Evolutionary conservation across 2,888 invertebrate species (phyloP).

Genomic region (Cheilosia pagana): DNA sequence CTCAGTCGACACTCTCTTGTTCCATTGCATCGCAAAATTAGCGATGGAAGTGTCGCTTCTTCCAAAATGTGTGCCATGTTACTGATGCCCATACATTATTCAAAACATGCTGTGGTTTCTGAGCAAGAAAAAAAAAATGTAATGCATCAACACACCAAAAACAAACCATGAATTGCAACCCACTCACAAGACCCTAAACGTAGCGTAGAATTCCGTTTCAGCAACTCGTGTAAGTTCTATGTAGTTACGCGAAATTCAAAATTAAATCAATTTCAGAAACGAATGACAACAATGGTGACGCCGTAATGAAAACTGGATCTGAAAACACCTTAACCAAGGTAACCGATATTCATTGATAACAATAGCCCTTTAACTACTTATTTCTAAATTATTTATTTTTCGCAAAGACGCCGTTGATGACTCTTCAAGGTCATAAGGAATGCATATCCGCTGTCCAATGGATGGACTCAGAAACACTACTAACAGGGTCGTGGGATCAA

Average conservation of each 20-base stretch:
- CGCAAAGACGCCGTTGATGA: slow-evolving; percentile 90
- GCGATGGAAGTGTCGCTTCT: too few relatives aligned
- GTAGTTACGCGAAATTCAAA: not conserved
- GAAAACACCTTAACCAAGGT: slow-evolving; percentile 86
- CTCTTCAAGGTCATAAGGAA: slow-evolving; percentile 96
- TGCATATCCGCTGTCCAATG: slow-evolving; percentile 93
- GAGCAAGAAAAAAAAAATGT: too few relatives aligned
- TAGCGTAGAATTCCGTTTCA: not conserved
- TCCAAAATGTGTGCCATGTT: too few relatives aligned
- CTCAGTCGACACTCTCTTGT: too few relatives aligned
- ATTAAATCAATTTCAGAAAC: slow-evolving; percentile 78
- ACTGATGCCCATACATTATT: too few relatives aligned
- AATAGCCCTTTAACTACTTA: not conserved
- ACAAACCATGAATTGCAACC: too few relatives aligned
- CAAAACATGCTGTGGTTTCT: too few relatives aligned
- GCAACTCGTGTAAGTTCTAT: not conserved
- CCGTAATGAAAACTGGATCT: slow-evolving; percentile 86
- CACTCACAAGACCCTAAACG: too few relatives aligned
- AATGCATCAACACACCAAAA: too few relatives aligned
- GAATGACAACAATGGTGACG: slow-evolving; percentile 85
- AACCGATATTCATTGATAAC: slow-evolving; percentile 75
- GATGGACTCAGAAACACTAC: slow-evolving; percentile 90
- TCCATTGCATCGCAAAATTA: too few relatives aligned
- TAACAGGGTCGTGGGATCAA: slow-evolving; percentile 98
- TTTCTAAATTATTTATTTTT: slow-evolving; percentile 1